phyloP scores from a whole-genome alignment of 2,888 invertebrate genomes.

The Trissolcus japonicus region DNA sequence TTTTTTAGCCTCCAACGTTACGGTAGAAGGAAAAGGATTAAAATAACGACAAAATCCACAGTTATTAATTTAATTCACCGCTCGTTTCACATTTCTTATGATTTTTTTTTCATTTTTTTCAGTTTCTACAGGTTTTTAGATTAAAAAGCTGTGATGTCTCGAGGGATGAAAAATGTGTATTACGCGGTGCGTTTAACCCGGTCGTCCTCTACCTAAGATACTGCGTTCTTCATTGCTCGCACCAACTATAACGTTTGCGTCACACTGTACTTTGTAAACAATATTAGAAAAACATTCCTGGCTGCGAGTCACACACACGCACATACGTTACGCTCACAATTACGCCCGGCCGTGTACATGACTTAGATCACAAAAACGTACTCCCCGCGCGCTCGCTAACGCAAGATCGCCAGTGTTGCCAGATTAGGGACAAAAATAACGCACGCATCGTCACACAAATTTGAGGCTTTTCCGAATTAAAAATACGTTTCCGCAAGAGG shows the following conservation, averaged over 20 bases:
- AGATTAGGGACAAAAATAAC: conserved; percentile 51
- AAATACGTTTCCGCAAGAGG: conserved; percentile 30
- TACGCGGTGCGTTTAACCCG: conserved; percentile 63
- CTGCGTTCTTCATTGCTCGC: conserved; percentile 62
- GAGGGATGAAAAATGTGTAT: conserved; percentile 31
- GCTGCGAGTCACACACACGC: conserved; percentile 40
- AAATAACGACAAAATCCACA: no score
- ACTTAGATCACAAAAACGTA: conserved; percentile 26
- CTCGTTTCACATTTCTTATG: no score
- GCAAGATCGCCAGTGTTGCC: conserved; percentile 54
- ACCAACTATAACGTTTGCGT: conserved; percentile 58
- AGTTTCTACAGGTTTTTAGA: background rate
- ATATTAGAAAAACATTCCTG: conserved; percentile 61
- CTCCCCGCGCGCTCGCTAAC: conserved; percentile 30
- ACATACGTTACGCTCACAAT: conserved; percentile 10
- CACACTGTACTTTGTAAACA: conserved; percentile 57
- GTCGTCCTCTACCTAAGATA: conserved; percentile 71
- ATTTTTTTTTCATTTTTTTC: no score
- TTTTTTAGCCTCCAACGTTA: no score
- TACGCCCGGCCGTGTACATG: background rate
- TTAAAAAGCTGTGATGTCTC: conserved; percentile 11
- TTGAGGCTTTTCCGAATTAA: conserved; percentile 35
- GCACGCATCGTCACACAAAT: conserved; percentile 22
- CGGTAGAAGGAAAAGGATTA: no score
- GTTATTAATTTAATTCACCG: no score